A percentile compares a stretch with the other conserved stretches of the same genome.
Evolutionary conservation across 2,113 vertebrate genomes (phyloP).

Genomic region (Montifringilla adamsi): DNA sequence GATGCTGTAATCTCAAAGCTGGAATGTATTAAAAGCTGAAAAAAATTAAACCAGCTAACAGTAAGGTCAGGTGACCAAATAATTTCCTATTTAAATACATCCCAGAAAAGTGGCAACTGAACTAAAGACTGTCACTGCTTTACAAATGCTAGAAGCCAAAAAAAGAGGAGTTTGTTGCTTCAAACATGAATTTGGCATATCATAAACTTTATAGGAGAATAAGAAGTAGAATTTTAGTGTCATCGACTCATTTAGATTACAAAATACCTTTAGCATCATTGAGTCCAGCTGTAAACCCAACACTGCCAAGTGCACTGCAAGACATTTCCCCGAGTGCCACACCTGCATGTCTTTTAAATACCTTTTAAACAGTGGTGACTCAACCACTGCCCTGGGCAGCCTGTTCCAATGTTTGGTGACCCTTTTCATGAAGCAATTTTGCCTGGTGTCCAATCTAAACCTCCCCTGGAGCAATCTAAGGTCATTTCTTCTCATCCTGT

Average conservation of each 20-base stretch:
- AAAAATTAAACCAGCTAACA: not conserved
- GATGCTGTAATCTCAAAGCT: not conserved
- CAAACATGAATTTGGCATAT: not conserved
- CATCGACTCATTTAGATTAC: not conserved
- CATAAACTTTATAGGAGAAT: not conserved
- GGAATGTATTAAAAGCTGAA: not conserved
- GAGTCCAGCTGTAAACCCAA: not conserved
- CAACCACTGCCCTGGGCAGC: not conserved
- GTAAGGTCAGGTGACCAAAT: not conserved
- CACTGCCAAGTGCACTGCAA: not conserved
- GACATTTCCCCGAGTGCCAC: fast-evolving
- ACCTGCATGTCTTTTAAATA: not conserved
- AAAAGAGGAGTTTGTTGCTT: not conserved
- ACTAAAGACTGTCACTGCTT: not conserved
- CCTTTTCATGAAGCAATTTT: not conserved
- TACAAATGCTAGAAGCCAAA: not conserved
- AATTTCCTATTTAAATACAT: not conserved
- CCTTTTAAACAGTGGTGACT: not conserved
- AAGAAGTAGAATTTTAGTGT: not conserved
- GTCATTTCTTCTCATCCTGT: not conserved
- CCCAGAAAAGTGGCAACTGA: not conserved
- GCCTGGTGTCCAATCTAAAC: not conserved
- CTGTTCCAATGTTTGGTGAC: not conserved
- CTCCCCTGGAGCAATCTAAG: not conserved
- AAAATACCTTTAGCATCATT: not conserved